phyloP scores from a whole-genome alignment of 2,888 invertebrate genomes.

The Callimorpha dominula region DNA sequence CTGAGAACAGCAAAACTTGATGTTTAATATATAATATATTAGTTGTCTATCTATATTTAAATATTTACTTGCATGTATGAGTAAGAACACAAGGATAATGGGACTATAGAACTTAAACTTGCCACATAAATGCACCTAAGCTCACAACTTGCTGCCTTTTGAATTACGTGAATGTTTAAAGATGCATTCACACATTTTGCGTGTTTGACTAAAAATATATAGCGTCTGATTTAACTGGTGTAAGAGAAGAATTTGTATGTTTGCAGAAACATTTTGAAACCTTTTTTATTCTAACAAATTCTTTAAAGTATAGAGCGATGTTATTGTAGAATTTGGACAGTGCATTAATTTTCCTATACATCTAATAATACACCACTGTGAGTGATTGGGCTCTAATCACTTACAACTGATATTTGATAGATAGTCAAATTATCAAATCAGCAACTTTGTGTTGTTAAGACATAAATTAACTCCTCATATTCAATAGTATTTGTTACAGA shows the following conservation, averaged over 20 bases:
- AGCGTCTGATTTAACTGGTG: too few species aligned
- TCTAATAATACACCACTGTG: background rate
- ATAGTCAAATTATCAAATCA: background rate
- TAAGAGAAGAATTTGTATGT: too few species aligned
- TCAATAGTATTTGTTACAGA: background rate
- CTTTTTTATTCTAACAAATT: too few species aligned
- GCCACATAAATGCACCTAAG: background rate
- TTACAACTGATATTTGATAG: background rate
- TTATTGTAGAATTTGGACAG: background rate
- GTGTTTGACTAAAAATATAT: background rate
- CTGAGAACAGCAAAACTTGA: slow-evolving; percentile 18
- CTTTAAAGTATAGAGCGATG: too few species aligned
- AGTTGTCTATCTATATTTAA: slow-evolving; percentile 14
- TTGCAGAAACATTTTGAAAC: too few species aligned
- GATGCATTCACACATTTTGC: background rate
- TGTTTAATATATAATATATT: slow-evolving; percentile 22
- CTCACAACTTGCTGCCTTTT: background rate
- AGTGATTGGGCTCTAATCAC: background rate
- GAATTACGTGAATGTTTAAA: background rate
- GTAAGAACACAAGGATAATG: slow-evolving; percentile 12
- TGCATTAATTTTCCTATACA: background rate
- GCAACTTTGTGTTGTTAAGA: background rate
- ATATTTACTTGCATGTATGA: slow-evolving; percentile 22
- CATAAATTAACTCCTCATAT: background rate
- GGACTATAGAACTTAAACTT: background rate